Evolutionary conservation across 2,888 invertebrate genomes (phyloP), one percentile per base, ranked within the genome.

Genomic region (Zaprionus obscuricornis): DNA sequence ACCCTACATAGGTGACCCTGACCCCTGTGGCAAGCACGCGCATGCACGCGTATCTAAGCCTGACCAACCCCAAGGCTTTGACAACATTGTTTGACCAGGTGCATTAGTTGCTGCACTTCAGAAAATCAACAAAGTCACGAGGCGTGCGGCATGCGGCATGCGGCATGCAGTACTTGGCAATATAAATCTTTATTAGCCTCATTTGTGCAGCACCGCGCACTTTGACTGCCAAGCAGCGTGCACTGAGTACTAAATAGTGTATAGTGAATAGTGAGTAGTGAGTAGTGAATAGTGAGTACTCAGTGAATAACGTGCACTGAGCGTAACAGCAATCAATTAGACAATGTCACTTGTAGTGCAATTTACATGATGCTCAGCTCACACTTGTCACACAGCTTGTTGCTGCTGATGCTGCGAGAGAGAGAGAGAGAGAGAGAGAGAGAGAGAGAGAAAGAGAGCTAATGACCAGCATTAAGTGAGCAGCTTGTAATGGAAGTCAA

Each of bases 151-250:
- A 6, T 8, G 4, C 8, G 24, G 24, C 4, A 20, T 20, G 22
- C n/a, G 22, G 11, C 39, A 39, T 24, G 24, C 22, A 39, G 14
- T 14, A 59, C 31, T 31, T 17, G 43, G 56, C 40, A 31, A 59
- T 42, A 73, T 66, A 74, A 75, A 79, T 82, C 78, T 68, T 76
- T 74, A 83, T 79, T 76, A 83, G 74, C 76, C 50, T 37, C 62
- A 67, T 68, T 65, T 60, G 51, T 29, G 20, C 13, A n/a, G 40
- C 45, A 27, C 24, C 34, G 34, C 18, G 27, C 34, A 2, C 24
- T n/a, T 24, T 16, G 10, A n/a, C 29, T 11, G 34, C 22, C 16
- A 10, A 20, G 14, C 14, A 37, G 13, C 8, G 22, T 29, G 33
- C 43, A 49, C 56, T 64, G 64, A 43, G 56, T 64, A 56, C 49